Conservation (phyloP, 2,888 invertebrate species). For the Pristionchus fissidentatus region DNA sequence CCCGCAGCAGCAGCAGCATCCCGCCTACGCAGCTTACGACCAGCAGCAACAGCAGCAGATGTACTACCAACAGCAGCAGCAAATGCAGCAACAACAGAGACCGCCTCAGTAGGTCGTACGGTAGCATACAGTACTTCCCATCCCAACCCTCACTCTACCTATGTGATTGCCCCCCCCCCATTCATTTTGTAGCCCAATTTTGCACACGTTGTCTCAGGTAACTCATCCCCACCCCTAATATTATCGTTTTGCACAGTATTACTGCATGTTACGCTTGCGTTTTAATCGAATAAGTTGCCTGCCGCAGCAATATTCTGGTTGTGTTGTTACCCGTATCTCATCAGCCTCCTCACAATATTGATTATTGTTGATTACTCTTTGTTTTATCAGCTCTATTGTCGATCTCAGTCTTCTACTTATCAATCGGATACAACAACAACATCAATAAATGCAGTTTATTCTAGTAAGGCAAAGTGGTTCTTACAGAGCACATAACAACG, state of each 20-base stretch:
- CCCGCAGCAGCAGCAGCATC: constrained; percentile 7
- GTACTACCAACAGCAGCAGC: constrained; percentile 1
- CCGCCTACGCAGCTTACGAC: not conserved
- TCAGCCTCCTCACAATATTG: too few relatives aligned
- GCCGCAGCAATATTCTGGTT: not conserved
- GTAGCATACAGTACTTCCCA: not conserved
- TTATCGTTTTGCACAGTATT: not conserved
- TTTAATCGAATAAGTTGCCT: not conserved
- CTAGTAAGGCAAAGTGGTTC: too few relatives aligned
- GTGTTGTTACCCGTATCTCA: not conserved
- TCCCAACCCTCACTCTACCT: not conserved
- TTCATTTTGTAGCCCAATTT: not conserved
- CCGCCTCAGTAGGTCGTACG: not conserved
- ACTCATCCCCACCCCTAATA: not conserved
- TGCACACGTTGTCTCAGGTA: not conserved
- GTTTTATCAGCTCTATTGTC: not conserved
- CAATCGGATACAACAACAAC: not conserved
- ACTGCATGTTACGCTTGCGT: not conserved
- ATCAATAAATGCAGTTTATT: constrained; percentile 23
- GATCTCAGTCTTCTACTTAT: not conserved
- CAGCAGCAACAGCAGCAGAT: not conserved
- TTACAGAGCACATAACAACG: not conserved
- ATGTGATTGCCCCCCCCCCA: not conserved
- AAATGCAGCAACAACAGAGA: not conserved
- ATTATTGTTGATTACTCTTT: not conserved